Conservation (phyloP, 2,113 vertebrate species). For the Ellobius talpinus region DNA sequence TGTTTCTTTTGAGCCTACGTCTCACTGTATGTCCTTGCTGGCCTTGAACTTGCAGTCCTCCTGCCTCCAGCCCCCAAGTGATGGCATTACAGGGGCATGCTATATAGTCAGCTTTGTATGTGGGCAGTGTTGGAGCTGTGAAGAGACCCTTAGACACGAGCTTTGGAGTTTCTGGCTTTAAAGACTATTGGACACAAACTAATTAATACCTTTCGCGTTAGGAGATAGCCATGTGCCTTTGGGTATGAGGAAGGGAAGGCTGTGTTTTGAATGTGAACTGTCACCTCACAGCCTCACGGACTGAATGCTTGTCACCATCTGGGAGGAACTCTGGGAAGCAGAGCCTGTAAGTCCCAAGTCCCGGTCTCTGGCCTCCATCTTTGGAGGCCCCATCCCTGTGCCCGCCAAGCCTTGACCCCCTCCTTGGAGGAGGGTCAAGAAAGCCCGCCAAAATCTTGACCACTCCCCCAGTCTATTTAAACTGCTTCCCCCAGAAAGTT, state of each 20-base stretch:
- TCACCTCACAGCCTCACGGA: no score
- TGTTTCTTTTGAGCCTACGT: neutral
- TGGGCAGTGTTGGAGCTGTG: neutral
- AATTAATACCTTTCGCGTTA: neutral
- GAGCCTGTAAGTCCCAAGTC: no score
- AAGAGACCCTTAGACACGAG: neutral
- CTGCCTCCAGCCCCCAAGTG: neutral
- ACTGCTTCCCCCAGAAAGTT: no score
- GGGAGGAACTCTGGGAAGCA: neutral
- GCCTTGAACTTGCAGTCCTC: neutral
- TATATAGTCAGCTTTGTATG: neutral
- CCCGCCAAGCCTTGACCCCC: no score
- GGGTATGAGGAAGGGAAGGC: neutral
- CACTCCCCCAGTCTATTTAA: no score
- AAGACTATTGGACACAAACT: neutral
- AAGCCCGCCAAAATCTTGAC: no score
- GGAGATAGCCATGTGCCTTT: neutral
- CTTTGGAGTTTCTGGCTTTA: neutral
- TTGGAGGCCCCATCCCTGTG: no score
- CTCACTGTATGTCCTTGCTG: neutral
- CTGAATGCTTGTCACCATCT: neutral
- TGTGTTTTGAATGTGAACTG: neutral
- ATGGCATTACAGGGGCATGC: neutral
- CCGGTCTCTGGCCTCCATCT: no score
- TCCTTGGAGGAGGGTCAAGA: no score